A percentile compares a stretch with the other conserved stretches of the same genome.
Conservation (phyloP, 1,140 invertebrate species). For the Brachionus asplanchnoidis region DNA sequence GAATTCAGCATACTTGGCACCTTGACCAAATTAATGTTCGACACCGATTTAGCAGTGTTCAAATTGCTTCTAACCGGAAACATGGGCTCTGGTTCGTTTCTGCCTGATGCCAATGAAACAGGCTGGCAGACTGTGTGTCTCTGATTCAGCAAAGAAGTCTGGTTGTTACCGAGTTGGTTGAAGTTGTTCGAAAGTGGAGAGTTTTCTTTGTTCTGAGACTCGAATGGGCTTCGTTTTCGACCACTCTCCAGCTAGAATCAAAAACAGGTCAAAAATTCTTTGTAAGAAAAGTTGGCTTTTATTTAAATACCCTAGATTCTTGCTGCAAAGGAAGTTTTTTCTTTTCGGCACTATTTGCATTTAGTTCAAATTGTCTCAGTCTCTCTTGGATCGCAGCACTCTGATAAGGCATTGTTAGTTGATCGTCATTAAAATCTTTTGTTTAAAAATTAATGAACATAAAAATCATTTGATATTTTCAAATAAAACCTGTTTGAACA, state of each 20-base stretch:
- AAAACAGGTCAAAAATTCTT: background rate
- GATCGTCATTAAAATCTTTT: constrained; percentile 30
- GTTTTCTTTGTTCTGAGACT: constrained; percentile 6
- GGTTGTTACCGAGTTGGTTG: background rate
- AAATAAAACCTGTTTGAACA: constrained; percentile 3
- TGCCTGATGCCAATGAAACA: background rate
- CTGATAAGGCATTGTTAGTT: constrained; percentile 5
- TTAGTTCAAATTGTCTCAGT: constrained; percentile 3
- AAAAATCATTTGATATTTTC: background rate
- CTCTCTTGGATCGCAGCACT: constrained; percentile 19
- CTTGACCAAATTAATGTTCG: background rate
- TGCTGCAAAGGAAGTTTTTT: background rate
- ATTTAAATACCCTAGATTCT: constrained; percentile 36
- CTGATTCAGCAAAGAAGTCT: background rate
- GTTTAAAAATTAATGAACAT: background rate
- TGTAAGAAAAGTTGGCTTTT: background rate
- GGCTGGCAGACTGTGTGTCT: background rate
- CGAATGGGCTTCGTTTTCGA: background rate
- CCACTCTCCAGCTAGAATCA: background rate
- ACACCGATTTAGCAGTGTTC: background rate
- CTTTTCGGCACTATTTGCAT: background rate
- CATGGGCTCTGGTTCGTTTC: background rate
- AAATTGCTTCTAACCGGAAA: background rate
- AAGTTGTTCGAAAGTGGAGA: background rate
- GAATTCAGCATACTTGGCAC: background rate